Percentiles rank a stretch among this genome's conserved stretches.
Evolutionary conservation across 2,888 invertebrate genomes (phyloP).

Genomic region (Thymelicus acteon): DNA sequence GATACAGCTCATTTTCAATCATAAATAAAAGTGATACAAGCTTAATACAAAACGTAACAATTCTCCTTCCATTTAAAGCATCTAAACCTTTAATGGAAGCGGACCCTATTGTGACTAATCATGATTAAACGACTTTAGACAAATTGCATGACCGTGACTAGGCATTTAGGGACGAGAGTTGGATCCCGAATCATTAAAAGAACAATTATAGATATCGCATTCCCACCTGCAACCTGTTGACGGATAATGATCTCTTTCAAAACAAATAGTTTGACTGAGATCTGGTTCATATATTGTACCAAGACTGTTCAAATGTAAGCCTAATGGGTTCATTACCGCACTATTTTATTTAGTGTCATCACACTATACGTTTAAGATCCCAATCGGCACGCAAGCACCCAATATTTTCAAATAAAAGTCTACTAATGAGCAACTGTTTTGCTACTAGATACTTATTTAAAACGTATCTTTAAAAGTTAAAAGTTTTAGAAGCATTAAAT

Average conservation of each 20-base stretch:
- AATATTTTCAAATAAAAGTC: constrained; percentile 25
- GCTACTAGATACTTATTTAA: constrained; percentile 7
- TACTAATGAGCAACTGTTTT: constrained; percentile 29
- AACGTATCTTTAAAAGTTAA: constrained; percentile 5
- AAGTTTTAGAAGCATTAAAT: constrained; percentile 16
- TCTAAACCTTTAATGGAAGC: constrained; percentile 77
- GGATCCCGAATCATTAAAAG: constrained; percentile 83
- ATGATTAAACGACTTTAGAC: constrained; percentile 85
- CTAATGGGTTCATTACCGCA: constrained; percentile 23
- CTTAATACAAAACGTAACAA: constrained; percentile 54
- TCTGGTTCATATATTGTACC: constrained; percentile 54
- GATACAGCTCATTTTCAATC: constrained; percentile 34
- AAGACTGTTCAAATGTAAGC: constrained; percentile 33
- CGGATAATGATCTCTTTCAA: constrained; percentile 79
- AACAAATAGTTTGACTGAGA: constrained; percentile 74
- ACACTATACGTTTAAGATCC: constrained; percentile 16
- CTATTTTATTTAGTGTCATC: constrained; percentile 21
- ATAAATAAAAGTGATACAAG: constrained; percentile 31
- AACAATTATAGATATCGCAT: constrained; percentile 84
- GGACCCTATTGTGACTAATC: constrained; percentile 83
- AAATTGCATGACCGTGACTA: constrained; percentile 85
- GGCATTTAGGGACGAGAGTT: constrained; percentile 73
- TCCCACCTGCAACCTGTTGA: constrained; percentile 81
- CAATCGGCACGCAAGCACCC: constrained; percentile 16
- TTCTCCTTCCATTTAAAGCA: constrained; percentile 67